Base-by-base conservation (phyloP, 2,113 vertebrate genomes). In the Megalops atlanticus region DNA sequence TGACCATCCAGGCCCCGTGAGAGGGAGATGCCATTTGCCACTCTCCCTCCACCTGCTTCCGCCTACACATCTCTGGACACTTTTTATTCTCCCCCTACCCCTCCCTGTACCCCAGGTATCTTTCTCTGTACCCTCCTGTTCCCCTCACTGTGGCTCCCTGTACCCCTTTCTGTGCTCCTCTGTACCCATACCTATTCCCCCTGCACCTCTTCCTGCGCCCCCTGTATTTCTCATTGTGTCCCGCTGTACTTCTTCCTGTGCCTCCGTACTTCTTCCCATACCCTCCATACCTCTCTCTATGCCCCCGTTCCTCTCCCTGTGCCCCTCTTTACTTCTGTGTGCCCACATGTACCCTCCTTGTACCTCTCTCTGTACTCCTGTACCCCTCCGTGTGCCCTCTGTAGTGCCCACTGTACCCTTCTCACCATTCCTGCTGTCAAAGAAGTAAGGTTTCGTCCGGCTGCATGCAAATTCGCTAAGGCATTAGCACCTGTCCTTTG, bases 201-300 rank as follows among this genome's bases (percentile, higher is more conserved):
- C 49, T 24, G 49, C 49, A 52, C 76, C 58, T 38, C 76, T 21
- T 49, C 43, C n/a, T 77, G 33, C 38, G 76, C 54, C 54, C 49
- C 35, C 76, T 54, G 76, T 39, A 74, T 75, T 39, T 15, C 72
- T 36, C 38, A 24, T n/a, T 24, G 72, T 39, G 36, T 40, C n/a
- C 74, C 5, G 39, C 14, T 41, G 27, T 33, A 45, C n/a, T n/a
- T 27, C 2, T 39, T 35, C 36, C 45, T n/a, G n/a, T 8, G 27
- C 35, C 40, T 41, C 74, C 31, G 24, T 6, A n/a, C 38, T 35
- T n/a, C 18, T 54, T 24, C 39, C 24, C 38, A 16, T 33, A n/a
- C 36, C 40, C 77, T 68, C 38, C 31, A n/a, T 31, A 31, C 58
- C n/a, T n/a, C n/a, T n/a, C n/a, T n/a, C n/a, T n/a, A 18, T 6